phyloP scores from a whole-genome alignment of 2,888 invertebrate genomes.

The Kuschelorhynchus macadamiae region DNA sequence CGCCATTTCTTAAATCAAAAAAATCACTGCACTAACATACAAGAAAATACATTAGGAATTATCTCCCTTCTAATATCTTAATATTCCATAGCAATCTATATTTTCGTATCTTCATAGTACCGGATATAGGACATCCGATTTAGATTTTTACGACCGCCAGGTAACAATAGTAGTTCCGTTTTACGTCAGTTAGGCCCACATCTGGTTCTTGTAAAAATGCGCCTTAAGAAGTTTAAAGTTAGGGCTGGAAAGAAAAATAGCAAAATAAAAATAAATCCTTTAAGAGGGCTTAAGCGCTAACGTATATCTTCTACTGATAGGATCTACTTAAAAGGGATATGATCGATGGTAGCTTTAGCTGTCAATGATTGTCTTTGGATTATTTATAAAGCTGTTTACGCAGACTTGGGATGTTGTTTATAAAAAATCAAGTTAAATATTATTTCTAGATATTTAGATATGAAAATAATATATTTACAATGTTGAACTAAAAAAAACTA shows the following conservation, averaged over 20 bases:
- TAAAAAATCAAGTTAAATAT: too few species aligned
- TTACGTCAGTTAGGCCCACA: conserved; percentile 48
- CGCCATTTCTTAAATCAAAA: too few species aligned
- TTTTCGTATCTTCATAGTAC: conserved; percentile 46
- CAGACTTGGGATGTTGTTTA: too few species aligned
- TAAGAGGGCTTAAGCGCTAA: neutral
- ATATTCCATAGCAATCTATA: neutral
- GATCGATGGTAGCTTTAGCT: neutral
- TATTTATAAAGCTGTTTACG: too few species aligned
- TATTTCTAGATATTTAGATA: too few species aligned
- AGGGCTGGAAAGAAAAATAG: conserved; percentile 19
- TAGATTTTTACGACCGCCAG: conserved; percentile 57
- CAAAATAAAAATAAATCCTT: conserved; percentile 6
- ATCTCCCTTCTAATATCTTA: too few species aligned
- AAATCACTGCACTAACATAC: too few species aligned
- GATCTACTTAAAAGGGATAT: too few species aligned
- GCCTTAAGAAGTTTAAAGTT: conserved; percentile 28
- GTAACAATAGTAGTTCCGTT: conserved; percentile 60
- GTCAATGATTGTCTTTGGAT: neutral
- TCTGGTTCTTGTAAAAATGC: conserved; percentile 40
- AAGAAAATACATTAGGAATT: too few species aligned
- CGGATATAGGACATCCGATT: conserved; percentile 68
- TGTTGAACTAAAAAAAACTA: too few species aligned
- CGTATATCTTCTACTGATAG: neutral
- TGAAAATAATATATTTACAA: too few species aligned